Evolutionary conservation across 2,113 vertebrate genomes (phyloP), one percentile per base, ranked within the genome.

Genomic region (Anser brachyrhynchus): DNA sequence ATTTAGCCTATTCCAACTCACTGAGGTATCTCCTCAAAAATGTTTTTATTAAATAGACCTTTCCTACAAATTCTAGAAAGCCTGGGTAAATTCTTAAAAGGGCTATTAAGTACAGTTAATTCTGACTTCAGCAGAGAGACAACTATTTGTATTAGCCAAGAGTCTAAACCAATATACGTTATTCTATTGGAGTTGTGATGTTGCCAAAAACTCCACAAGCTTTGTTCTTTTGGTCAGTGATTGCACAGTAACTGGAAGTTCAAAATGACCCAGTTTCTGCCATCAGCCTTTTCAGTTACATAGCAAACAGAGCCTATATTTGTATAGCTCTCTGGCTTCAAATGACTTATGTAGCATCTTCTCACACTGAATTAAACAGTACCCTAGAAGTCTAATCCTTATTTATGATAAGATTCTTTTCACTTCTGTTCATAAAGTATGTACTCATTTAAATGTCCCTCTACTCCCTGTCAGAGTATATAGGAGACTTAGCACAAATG

Each of bases 321-420:
- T 95, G 69, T 93, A 84, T n/a, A 90, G 65, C 57, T 90, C 57
- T 83, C 59, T 61, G 61, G 23, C 65, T 95, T 86, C 65, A 84
- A 65, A 92, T 59, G 33, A 65, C 69, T 93, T 90, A 89, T 19
- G 43, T 87, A 87, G 66, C 83, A 79, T 92, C 73, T 89, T 89
- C 89, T 91, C 29, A 69, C 41, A 43, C n/a, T 75, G 93, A 93
- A 93, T 96, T 96, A 94, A 96, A 87, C 33, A 69, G 65, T 67
- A 84, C 18, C 59, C 23, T 67, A 84, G 51, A 91, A 93, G 37
- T 74, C 43, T 95, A 96, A 96, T 93, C 86, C 85, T 93, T 95
- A 95, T 96, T 96, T 96, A 95, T 92, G 28, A 74, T 95, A 97
- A 97, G 88, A 74, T 86, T 65, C 90, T 92, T 88, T 94, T 84